A percentile compares a stretch with the other conserved stretches of the same genome.
Conservation (phyloP, 35 echinoderm and acorn worm species). For the Ophiothrix spiculata region DNA sequence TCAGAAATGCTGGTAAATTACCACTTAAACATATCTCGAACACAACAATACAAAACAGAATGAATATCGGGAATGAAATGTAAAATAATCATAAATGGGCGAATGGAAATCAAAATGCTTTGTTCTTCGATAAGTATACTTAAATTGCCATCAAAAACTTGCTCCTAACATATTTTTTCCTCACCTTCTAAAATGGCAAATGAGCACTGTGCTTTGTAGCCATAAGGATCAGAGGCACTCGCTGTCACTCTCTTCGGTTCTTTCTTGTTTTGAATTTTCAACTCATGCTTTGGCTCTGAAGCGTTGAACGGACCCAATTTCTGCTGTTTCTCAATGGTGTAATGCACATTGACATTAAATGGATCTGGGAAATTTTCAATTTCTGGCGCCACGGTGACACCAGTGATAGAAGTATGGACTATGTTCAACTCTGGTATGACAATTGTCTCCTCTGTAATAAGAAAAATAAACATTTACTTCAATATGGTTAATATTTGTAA, state of each 20-base stretch:
- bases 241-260: neutral
- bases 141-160: no score
- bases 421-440: neutral
- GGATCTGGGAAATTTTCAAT: neutral
- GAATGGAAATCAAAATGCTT: no score
- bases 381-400: neutral
- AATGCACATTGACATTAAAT: neutral
- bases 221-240: neutral
- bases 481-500: neutral
- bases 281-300: neutral
- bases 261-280: neutral
- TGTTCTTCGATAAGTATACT: no score
- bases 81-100: no score
- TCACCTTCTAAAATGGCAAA: constrained; percentile 4
- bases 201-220: neutral
- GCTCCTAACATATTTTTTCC: no score
- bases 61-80: no score
- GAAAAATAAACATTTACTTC: neutral
- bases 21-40: no score
- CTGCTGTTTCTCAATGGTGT: neutral
- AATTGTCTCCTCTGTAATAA: neutral
- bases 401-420: neutral
- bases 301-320: neutral
- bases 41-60: no score
- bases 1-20: no score